Percentiles rank a stretch among this genome's conserved stretches.
phyloP scores from a whole-genome alignment of 2,797 vertebrate genomes.

The Sebastes hubbsi region DNA sequence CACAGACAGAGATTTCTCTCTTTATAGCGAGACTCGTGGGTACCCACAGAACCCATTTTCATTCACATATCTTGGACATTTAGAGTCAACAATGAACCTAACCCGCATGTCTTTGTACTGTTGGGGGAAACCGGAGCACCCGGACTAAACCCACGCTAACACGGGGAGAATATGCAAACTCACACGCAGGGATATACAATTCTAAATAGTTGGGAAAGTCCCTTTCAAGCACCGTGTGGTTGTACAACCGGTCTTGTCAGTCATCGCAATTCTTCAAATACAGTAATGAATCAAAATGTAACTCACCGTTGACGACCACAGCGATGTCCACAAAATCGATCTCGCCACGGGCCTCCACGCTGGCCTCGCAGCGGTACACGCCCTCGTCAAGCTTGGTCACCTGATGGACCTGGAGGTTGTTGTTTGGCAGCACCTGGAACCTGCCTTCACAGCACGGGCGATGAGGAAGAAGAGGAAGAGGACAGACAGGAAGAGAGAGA shows the following conservation, averaged over 20 bases:
- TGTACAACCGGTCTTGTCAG: not conserved
- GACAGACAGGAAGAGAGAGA: not conserved
- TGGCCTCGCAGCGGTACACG: slow-evolving; percentile 96
- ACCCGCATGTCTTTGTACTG: too few species aligned
- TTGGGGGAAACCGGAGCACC: too few species aligned
- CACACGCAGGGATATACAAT: not conserved
- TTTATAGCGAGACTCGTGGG: too few species aligned
- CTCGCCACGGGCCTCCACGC: slow-evolving; percentile 96
- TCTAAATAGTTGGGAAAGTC: not conserved
- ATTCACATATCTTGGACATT: too few species aligned
- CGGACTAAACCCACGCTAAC: too few species aligned
- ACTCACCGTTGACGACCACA: slow-evolving; percentile 96
- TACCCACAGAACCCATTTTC: too few species aligned
- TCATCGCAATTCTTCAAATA: not conserved
- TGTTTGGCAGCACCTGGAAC: slow-evolving; percentile 91
- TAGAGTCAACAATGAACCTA: too few species aligned
- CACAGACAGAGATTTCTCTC: too few species aligned
- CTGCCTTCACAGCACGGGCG: slow-evolving; percentile 81
- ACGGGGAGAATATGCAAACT: too few species aligned
- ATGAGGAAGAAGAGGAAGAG: slow-evolving; percentile 27
- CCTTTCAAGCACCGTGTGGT: not conserved
- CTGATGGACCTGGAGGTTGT: slow-evolving; percentile 94
- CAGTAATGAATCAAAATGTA: not conserved
- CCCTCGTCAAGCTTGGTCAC: slow-evolving; percentile 97
- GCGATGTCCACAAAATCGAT: slow-evolving; percentile 97